Conservation (phyloP, 2,888 invertebrate species). For the Seira musarum region DNA sequence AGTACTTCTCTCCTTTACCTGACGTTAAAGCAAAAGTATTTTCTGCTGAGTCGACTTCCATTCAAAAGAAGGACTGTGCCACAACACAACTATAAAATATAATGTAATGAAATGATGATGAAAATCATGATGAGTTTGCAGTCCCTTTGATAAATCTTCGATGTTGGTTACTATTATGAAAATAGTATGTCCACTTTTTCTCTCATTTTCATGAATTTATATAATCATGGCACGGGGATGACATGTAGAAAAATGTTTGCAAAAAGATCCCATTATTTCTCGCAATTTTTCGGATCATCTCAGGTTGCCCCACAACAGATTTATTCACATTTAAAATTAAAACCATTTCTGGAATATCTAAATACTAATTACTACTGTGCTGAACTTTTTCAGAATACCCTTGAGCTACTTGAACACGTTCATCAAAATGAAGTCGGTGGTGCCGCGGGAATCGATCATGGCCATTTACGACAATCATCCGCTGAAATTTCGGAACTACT, state of each 20-base stretch:
- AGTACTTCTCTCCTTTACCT: too few species aligned
- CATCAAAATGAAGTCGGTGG: constrained; percentile 51
- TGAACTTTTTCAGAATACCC: constrained; percentile 26
- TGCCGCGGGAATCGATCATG: constrained; percentile 50
- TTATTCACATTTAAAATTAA: neutral
- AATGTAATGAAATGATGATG: constrained; percentile 39
- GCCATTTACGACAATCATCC: neutral
- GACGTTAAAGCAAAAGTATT: constrained; percentile 42
- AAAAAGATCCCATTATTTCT: too few species aligned
- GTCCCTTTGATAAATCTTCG: constrained; percentile 32
- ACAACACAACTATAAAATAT: too few species aligned
- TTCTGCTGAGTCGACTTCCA: constrained; percentile 58
- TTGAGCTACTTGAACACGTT: constrained; percentile 44
- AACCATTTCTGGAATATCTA: neutral
- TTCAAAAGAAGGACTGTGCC: too few species aligned
- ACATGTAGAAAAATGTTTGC: too few species aligned
- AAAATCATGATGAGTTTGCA: constrained; percentile 63
- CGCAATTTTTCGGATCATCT: neutral
- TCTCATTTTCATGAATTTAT: too few species aligned
- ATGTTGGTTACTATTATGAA: constrained; percentile 29
- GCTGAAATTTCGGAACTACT: neutral
- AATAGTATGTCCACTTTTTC: constrained; percentile 28
- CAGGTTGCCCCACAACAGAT: neutral
- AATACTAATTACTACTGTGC: constrained; percentile 9
- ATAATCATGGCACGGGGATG: too few species aligned